These are phyloP conservation scores for Tineola bisselliella DNA, from an alignment of 2,888 invertebrate genomes.

Conservation along the genomic window DNA sequence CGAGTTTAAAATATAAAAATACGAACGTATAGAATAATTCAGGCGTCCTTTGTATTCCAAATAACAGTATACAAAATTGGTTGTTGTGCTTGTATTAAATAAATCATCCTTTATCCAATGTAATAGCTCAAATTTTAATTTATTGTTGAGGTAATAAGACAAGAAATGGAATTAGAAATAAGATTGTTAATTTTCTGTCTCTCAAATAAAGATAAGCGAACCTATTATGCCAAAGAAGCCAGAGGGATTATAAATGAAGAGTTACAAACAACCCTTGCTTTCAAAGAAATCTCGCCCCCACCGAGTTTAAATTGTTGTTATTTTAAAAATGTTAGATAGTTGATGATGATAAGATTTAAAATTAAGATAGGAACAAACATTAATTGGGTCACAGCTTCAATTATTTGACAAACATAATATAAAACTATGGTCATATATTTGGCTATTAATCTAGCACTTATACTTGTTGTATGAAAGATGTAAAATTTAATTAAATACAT, in stretches of 20 bases:
- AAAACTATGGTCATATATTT: too few relatives aligned
- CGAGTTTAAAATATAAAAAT: background rate
- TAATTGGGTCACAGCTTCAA: background rate
- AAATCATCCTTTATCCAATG: background rate
- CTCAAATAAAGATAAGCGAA: conserved; percentile 11
- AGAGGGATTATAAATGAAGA: conserved; percentile 5
- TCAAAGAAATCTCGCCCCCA: background rate
- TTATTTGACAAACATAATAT: background rate
- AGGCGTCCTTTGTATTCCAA: too few relatives aligned
- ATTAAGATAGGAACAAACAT: background rate
- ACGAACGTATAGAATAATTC: too few relatives aligned
- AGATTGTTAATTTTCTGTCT: background rate
- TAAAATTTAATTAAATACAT: background rate
- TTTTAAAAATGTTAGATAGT: background rate
- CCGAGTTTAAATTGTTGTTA: background rate
- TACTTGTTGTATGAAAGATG: background rate
- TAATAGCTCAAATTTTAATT: background rate
- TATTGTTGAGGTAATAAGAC: background rate
- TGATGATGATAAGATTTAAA: background rate
- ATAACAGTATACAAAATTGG: too few relatives aligned
- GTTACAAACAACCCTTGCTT: conserved; percentile 3
- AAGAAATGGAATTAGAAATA: background rate
- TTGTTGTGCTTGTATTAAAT: background rate
- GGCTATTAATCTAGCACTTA: too few relatives aligned
- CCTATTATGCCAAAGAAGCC: conserved; percentile 2